Conservation (phyloP, 2,113 vertebrate species). For the Oryzias curvinotus region DNA sequence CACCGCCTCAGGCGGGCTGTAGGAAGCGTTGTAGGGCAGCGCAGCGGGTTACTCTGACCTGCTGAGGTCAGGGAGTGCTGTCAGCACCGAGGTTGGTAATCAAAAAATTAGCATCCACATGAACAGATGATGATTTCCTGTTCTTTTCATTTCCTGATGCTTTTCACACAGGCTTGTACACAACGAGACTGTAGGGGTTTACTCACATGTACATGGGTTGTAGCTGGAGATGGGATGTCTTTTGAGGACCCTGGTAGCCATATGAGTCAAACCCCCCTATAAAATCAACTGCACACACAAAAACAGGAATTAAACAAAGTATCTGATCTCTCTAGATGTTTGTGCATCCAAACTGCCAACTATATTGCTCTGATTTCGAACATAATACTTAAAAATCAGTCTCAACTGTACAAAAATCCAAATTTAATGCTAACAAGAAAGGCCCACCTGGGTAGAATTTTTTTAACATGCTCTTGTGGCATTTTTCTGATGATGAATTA, state of each 20-base stretch:
- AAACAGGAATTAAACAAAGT: neutral
- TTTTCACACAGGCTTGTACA: neutral
- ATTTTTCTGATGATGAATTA: too few species aligned
- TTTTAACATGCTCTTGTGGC: too few species aligned
- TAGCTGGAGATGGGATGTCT: constrained; percentile 97
- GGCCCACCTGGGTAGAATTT: too few species aligned
- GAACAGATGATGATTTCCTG: neutral
- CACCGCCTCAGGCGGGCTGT: neutral
- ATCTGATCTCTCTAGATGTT: constrained; percentile 1
- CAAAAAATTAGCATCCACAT: neutral
- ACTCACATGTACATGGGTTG: constrained; percentile 99
- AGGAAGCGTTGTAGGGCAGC: neutral
- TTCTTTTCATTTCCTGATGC: neutral
- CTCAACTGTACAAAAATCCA: constrained; percentile 5
- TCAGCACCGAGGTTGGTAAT: neutral
- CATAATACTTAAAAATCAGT: constrained; percentile 16
- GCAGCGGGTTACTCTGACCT: neutral
- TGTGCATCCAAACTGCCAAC: constrained; percentile 5
- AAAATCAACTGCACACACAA: constrained; percentile 88
- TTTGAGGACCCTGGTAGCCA: constrained; percentile 99
- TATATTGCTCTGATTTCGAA: neutral
- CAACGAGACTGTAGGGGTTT: constrained; percentile 1
- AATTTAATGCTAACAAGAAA: constrained; percentile 16
- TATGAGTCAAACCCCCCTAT: constrained; percentile 99
- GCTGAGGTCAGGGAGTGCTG: neutral